Conservation (phyloP, 2,797 vertebrate species). For the Vireo griseus region DNA sequence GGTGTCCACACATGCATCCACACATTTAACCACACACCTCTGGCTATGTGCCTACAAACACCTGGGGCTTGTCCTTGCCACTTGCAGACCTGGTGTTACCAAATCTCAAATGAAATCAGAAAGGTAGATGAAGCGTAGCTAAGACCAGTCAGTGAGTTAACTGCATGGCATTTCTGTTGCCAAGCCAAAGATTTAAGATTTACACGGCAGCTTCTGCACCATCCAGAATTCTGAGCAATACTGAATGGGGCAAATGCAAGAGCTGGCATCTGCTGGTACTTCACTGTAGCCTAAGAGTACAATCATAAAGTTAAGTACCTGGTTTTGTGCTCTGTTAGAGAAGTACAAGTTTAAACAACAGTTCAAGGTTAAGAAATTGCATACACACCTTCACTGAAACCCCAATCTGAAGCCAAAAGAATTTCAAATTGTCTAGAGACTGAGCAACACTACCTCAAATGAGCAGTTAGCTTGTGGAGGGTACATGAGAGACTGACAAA, state of each 20-base stretch:
- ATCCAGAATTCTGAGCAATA: not conserved
- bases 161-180: not conserved
- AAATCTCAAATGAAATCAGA: conserved; percentile 6
- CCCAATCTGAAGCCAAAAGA: not conserved
- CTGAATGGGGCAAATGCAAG: not conserved
- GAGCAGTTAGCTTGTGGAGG: not conserved
- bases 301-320: not conserved
- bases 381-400: not conserved
- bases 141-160: not conserved
- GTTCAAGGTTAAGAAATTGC: not conserved
- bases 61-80: not conserved
- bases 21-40: not conserved
- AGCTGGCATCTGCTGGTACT: not conserved
- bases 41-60: not conserved
- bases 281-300: not conserved
- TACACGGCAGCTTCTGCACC: not conserved
- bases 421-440: not conserved
- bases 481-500: not conserved
- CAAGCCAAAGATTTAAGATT: not conserved
- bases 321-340: not conserved
- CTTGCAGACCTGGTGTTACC: not conserved
- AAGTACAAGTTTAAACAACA: not conserved
- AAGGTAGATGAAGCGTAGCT: not conserved
- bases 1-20: not conserved
- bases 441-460: not conserved